Conservation (phyloP, 2,113 vertebrate genomes). For the Pachyramphus minor region DNA sequence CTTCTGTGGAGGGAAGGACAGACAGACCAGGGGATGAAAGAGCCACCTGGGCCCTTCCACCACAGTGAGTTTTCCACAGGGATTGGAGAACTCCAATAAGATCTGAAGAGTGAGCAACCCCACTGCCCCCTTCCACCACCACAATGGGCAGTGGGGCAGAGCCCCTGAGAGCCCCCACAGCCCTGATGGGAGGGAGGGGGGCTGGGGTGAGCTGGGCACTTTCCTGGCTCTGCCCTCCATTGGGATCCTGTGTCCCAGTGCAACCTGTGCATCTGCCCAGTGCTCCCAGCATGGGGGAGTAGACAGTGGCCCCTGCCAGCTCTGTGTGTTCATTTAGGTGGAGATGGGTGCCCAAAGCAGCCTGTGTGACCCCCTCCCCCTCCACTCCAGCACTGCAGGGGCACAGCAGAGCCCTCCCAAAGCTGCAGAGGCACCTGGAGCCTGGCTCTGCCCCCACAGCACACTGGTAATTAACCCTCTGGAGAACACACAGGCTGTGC, state of each 20-base stretch:
- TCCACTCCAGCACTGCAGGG: not conserved
- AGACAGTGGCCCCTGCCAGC: not conserved
- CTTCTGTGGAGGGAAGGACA: conserved; percentile 61
- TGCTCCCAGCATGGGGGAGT: not conserved
- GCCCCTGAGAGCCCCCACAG: not conserved
- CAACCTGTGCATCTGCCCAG: not conserved
- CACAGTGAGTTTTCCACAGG: not conserved
- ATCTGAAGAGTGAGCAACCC: not conserved
- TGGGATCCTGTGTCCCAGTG: accelerated
- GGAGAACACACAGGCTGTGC: not conserved
- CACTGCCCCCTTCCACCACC: not conserved
- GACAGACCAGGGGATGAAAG: not conserved
- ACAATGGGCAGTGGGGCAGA: accelerated
- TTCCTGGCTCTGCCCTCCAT: not conserved
- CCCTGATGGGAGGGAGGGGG: not conserved
- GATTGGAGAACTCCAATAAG: not conserved
- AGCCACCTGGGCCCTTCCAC: not conserved
- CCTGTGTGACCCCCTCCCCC: not conserved
- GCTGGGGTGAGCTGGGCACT: not conserved
- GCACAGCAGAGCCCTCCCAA: not conserved
- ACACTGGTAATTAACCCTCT: not conserved
- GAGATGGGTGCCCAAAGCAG: not conserved
- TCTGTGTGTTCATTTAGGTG: not conserved
- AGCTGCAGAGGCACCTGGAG: not conserved
- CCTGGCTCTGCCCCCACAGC: not conserved